Percentiles rank a stretch among this genome's conserved stretches.
These are phyloP conservation scores for Maniola hyperantus DNA, from an alignment of 2,888 invertebrate genomes.

Conservation along the genomic window DNA sequence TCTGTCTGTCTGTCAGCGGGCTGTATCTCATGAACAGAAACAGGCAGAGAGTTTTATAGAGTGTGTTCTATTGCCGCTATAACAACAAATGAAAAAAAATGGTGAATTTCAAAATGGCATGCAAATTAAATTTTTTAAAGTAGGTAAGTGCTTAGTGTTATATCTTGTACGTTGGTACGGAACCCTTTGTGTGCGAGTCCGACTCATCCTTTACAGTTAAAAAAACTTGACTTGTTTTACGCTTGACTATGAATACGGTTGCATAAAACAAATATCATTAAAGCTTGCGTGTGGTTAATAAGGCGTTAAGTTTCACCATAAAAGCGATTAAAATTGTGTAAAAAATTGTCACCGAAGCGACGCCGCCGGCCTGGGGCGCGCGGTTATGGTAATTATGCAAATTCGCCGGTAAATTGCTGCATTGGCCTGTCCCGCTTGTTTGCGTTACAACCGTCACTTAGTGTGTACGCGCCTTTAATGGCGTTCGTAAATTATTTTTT, in stretches of 20 bases:
- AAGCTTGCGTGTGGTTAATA: constrained; percentile 5
- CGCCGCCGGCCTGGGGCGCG: constrained; percentile 55
- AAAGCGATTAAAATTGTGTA: constrained; percentile 20
- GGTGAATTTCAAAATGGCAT: too few species aligned
- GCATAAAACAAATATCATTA: not conserved
- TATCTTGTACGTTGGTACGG: too few species aligned
- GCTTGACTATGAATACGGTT: not conserved
- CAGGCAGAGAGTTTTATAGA: too few species aligned
- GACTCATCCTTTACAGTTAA: too few species aligned
- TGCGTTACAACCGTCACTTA: constrained; percentile 34
- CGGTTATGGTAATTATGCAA: constrained; percentile 74
- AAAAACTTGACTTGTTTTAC: too few species aligned
- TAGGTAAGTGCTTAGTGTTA: too few species aligned
- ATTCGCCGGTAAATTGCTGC: constrained; percentile 67
- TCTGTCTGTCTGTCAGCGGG: too few species aligned
- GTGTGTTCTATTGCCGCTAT: too few species aligned
- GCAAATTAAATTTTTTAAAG: too few species aligned
- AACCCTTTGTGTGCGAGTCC: too few species aligned
- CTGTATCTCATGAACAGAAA: too few species aligned
- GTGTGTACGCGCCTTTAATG: constrained; percentile 22
- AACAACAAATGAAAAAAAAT: too few species aligned
- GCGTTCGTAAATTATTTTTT: constrained; percentile 21
- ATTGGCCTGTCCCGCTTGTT: constrained; percentile 36
- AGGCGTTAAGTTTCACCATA: constrained; percentile 5
- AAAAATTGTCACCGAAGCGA: constrained; percentile 55